A percentile compares a stretch with the other conserved stretches of the same genome.
phyloP scores from a whole-genome alignment of 2,888 invertebrate species.

The Limenitis camilla region DNA sequence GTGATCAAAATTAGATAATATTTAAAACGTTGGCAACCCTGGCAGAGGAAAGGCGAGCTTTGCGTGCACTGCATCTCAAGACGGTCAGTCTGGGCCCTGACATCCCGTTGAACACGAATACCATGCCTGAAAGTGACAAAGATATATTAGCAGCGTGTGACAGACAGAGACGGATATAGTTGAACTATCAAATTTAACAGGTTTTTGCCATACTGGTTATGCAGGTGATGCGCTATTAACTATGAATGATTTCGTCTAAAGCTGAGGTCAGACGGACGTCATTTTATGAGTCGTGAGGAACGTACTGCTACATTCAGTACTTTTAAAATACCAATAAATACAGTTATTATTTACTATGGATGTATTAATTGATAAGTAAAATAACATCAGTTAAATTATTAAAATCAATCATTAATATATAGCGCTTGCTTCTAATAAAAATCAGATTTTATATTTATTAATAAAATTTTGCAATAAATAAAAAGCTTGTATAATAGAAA shows the following conservation, averaged over 20 bases:
- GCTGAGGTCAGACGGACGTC: no score
- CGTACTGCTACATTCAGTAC: neutral
- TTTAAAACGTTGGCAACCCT: constrained; percentile 22
- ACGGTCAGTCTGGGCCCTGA: constrained; percentile 25
- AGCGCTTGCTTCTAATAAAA: no score
- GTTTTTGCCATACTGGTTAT: constrained; percentile 21
- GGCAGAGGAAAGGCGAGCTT: constrained; percentile 28
- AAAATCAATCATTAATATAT: no score
- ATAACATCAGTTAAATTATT: no score
- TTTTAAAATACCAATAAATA: no score
- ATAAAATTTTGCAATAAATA: no score
- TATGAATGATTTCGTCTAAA: constrained; percentile 22
- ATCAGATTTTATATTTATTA: no score
- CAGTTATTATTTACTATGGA: no score
- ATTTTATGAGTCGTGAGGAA: constrained; percentile 4
- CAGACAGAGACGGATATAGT: constrained; percentile 9
- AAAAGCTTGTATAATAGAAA: no score
- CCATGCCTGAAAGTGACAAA: constrained; percentile 30
- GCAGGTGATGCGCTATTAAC: constrained; percentile 23
- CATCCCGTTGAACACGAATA: constrained; percentile 39
- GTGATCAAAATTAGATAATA: constrained; percentile 1
- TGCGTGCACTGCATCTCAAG: constrained; percentile 35
- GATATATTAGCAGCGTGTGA: constrained; percentile 3
- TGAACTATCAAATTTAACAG: constrained; percentile 18
- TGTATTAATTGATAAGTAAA: no score